These are phyloP conservation scores for Strix uralensis DNA, from an alignment of 2,113 vertebrate species.

Conservation along the genomic window DNA sequence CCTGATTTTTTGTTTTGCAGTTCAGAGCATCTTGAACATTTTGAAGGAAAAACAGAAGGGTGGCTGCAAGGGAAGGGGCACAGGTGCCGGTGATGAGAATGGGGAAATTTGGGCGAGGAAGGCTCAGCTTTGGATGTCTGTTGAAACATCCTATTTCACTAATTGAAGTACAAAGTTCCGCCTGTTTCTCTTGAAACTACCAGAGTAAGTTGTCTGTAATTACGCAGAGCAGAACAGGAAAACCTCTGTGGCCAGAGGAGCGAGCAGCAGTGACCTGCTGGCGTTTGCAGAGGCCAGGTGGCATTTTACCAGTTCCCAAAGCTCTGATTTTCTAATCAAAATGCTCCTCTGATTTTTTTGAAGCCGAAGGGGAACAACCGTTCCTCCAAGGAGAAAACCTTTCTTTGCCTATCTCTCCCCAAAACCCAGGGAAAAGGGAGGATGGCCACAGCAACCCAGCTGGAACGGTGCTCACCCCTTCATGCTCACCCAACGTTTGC, in stretches of 20 bases:
- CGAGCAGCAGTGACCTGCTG: not conserved
- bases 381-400: not conserved
- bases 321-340: not conserved
- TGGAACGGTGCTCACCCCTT: rapidly evolving
- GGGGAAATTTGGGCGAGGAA: not conserved
- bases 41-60: not conserved
- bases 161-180: not conserved
- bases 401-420: not conserved
- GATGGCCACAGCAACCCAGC: not conserved
- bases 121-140: not conserved
- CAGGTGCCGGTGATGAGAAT: not conserved
- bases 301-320: not conserved
- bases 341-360: not conserved
- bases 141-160: not conserved
- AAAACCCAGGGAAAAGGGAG: not conserved
- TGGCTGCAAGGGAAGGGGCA: not conserved
- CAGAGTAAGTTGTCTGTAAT: not conserved
- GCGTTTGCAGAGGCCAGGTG: not conserved
- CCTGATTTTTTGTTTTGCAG: no score
- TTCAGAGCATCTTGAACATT: not conserved
- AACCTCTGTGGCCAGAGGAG: not conserved
- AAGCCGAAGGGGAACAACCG: rapidly evolving
- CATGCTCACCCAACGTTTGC: rapidly evolving
- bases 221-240: not conserved
- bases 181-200: not conserved